phyloP scores from a whole-genome alignment of 92 coral and sea anemone genomes.

The Umimayanthus chanpuru region DNA sequence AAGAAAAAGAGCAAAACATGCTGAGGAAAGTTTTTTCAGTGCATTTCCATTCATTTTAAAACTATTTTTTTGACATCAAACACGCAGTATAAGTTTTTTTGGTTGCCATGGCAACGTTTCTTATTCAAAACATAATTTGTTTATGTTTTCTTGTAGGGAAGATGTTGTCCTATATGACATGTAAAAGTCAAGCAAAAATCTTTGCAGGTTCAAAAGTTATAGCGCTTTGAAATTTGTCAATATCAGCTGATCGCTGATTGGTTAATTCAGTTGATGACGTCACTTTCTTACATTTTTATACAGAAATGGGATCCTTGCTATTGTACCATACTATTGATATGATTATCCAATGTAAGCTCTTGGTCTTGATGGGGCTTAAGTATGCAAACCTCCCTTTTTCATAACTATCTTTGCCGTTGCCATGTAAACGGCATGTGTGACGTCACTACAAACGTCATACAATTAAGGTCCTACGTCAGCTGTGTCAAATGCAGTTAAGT shows the following conservation, averaged over 20 bases:
- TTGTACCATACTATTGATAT: neutral
- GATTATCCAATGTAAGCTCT: neutral
- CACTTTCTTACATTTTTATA: neutral
- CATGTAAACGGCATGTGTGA: neutral
- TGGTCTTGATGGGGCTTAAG: neutral
- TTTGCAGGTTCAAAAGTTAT: too few species aligned
- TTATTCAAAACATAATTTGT: neutral
- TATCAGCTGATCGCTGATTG: neutral
- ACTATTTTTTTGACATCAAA: too few species aligned
- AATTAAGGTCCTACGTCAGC: neutral
- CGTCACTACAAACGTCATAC: neutral
- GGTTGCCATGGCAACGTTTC: neutral
- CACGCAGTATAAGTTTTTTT: neutral
- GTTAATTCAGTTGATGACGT: neutral
- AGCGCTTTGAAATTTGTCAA: too few species aligned
- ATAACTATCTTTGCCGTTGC: neutral
- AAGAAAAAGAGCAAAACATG: too few species aligned
- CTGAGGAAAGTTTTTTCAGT: too few species aligned
- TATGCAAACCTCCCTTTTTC: neutral
- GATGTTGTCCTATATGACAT: too few species aligned
- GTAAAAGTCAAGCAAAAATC: too few species aligned
- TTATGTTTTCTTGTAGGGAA: too few species aligned
- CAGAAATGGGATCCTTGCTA: neutral
- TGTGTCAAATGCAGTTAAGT: neutral
- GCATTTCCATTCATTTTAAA: too few species aligned